phyloP scores from a whole-genome alignment of 2,888 invertebrate species.

The Parnassius glacialis region DNA sequence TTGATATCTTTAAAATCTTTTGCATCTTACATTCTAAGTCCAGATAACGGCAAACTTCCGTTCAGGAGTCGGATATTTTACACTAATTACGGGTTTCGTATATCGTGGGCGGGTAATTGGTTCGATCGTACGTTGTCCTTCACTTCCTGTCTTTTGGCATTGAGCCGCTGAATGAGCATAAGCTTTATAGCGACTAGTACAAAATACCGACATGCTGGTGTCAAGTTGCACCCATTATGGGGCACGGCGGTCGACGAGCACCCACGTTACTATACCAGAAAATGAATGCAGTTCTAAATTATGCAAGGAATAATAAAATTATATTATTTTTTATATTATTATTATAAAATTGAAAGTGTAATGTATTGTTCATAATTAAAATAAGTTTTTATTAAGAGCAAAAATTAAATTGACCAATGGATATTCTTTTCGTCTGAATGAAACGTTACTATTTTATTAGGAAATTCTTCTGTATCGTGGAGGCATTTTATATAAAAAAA shows the following conservation, averaged over 20 bases:
- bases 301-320: conserved; percentile 14
- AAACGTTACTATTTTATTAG: too few species aligned
- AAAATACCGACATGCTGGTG: conserved; percentile 62
- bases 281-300: conserved; percentile 19
- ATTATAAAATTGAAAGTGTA: too few species aligned
- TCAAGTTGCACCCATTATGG: conserved; percentile 63
- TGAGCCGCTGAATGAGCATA: conserved; percentile 46
- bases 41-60: conserved; percentile 53
- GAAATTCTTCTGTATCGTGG: background rate
- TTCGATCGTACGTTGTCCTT: conserved; percentile 70
- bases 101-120: conserved; percentile 78
- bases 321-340: background rate
- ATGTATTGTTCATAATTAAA: too few species aligned
- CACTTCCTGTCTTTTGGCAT: conserved; percentile 76
- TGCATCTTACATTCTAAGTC: conserved; percentile 24
- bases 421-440: too few species aligned
- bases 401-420: too few species aligned
- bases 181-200: conserved; percentile 49
- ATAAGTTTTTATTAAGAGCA: too few species aligned
- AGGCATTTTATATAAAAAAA: background rate
- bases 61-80: conserved; percentile 62
- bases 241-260: conserved; percentile 53
- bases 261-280: conserved; percentile 48
- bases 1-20: conserved; percentile 1
- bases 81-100: conserved; percentile 77